phyloP scores from a whole-genome alignment of 2,888 invertebrate species.

The Strigamia maritima region DNA sequence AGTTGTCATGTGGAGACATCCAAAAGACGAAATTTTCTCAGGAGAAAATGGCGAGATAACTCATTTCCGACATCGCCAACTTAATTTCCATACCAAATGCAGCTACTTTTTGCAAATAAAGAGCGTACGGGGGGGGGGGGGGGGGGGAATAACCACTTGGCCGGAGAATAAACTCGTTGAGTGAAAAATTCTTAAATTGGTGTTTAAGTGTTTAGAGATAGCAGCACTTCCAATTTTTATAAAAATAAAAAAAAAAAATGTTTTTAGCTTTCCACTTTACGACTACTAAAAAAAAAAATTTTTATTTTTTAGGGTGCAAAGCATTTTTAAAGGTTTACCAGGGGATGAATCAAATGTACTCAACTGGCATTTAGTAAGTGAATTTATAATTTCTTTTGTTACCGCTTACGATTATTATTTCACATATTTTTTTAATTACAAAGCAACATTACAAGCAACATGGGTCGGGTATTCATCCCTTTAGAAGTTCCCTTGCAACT shows the following conservation, averaged over 20 bases:
- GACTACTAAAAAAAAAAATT: background rate
- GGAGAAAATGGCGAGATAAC: too few relatives aligned
- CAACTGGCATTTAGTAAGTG: slow-evolving; percentile 70
- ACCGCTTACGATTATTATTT: background rate
- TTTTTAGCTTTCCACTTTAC: slow-evolving; percentile 5
- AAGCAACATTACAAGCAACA: slow-evolving; percentile 62
- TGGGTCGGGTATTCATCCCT: slow-evolving; percentile 66
- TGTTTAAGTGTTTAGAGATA: slow-evolving; percentile 18
- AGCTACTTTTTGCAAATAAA: too few relatives aligned
- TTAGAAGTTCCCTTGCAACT: slow-evolving; percentile 70
- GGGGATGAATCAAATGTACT: slow-evolving; percentile 82
- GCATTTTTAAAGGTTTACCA: slow-evolving; percentile 71
- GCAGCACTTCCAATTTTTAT: background rate
- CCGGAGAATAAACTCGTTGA: background rate
- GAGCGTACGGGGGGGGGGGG: too few relatives aligned
- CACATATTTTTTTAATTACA: background rate
- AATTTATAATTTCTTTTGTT: background rate
- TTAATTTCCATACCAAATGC: too few relatives aligned
- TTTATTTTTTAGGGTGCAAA: slow-evolving; percentile 47
- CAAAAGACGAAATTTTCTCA: too few relatives aligned
- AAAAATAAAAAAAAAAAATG: background rate
- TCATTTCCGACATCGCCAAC: too few relatives aligned
- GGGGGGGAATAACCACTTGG: too few relatives aligned
- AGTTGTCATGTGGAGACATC: too few relatives aligned
- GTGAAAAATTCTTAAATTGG: background rate